phyloP scores from a whole-genome alignment of 2,113 vertebrate species.

The Myrmecobius fasciatus region DNA sequence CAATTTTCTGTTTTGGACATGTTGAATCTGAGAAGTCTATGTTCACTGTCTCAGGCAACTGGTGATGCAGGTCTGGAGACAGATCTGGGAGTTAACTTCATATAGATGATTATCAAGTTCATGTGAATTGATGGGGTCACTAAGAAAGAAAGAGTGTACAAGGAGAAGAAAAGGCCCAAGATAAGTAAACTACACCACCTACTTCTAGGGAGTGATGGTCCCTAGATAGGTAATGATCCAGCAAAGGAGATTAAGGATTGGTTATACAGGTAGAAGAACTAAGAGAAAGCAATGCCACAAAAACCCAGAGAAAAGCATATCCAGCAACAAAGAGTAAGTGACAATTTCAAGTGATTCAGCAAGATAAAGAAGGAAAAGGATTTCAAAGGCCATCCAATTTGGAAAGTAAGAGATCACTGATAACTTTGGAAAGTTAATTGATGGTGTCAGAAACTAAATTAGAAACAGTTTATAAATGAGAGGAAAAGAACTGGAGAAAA shows the following conservation, averaged over 20 bases:
- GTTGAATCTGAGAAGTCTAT: background rate
- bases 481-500: background rate
- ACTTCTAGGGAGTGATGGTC: background rate
- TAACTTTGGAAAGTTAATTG: background rate
- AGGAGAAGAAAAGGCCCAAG: background rate
- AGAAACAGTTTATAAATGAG: background rate
- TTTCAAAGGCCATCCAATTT: too few relatives aligned
- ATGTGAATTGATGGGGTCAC: background rate
- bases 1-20: background rate
- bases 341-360: too few relatives aligned
- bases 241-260: background rate
- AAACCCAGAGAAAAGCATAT: too few relatives aligned
- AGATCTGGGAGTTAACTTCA: background rate
- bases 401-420: background rate
- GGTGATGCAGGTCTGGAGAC: background rate
- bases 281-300: too few relatives aligned
- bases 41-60: background rate
- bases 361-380: too few relatives aligned
- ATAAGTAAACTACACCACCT: background rate
- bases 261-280: too few relatives aligned
- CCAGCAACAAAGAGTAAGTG: too few relatives aligned
- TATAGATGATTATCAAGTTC: background rate
- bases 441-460: background rate
- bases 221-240: background rate
- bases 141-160: background rate